phyloP scores from a whole-genome alignment of 1,140 invertebrate species.

The Pristionchus pacificus region DNA sequence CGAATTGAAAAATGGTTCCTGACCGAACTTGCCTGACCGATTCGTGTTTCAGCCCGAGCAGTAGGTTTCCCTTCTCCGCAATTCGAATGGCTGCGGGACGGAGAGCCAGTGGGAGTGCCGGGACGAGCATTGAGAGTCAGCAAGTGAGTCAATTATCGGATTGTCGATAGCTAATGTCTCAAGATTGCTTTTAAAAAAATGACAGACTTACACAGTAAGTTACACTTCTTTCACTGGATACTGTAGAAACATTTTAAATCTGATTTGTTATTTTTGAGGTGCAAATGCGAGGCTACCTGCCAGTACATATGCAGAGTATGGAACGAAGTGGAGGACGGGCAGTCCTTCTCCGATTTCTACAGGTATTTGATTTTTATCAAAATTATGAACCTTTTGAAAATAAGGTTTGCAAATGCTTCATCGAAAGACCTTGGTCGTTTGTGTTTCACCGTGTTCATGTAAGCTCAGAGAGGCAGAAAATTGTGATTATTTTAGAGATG shows the following conservation, averaged over 20 bases:
- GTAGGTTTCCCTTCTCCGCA: conserved; percentile 47
- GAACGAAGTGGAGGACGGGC: conserved; percentile 46
- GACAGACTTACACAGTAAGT: too few relatives aligned
- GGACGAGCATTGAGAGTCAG: too few relatives aligned
- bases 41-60: too few relatives aligned
- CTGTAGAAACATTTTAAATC: not conserved
- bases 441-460: conserved; percentile 42
- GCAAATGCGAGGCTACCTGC: conserved; percentile 30
- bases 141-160: too few relatives aligned
- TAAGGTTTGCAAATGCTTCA: too few relatives aligned
- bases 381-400: conserved; percentile 37
- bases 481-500: conserved; percentile 15
- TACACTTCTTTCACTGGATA: too few relatives aligned
- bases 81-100: conserved; percentile 42
- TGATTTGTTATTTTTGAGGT: not conserved
- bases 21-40: too few relatives aligned
- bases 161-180: too few relatives aligned
- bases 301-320: conserved; percentile 46
- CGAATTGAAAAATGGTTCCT: too few relatives aligned
- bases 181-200: too few relatives aligned
- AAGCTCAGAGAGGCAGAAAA: conserved; percentile 46
- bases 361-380: too few relatives aligned
- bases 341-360: conserved; percentile 50
- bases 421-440: too few relatives aligned
- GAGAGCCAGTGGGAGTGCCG: not conserved